A percentile compares a stretch with the other conserved stretches of the same genome.
phyloP scores from a whole-genome alignment of 2,113 vertebrate species.

The Pseudois nayaur region DNA sequence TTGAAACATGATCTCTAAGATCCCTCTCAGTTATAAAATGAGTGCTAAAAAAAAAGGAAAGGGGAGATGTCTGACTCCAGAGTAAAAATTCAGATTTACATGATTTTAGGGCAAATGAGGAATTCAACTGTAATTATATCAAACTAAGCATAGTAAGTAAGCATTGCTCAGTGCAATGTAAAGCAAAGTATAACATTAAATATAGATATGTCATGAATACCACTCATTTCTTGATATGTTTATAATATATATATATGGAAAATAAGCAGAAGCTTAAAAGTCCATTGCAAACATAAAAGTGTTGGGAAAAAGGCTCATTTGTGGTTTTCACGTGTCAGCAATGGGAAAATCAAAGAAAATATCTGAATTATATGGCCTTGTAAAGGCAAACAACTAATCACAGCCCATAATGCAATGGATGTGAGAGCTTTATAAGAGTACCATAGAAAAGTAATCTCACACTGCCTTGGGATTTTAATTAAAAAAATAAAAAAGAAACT shows the following conservation, averaged over 20 bases:
- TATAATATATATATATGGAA: background rate
- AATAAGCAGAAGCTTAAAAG: background rate
- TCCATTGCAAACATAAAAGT: background rate
- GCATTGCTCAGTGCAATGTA: background rate
- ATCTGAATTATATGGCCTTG: background rate
- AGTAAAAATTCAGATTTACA: background rate
- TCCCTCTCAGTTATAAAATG: background rate
- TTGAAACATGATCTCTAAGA: background rate
- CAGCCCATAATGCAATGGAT: background rate
- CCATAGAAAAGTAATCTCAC: background rate
- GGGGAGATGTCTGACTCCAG: background rate
- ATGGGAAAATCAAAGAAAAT: background rate
- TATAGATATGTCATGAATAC: background rate
- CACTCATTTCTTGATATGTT: background rate
- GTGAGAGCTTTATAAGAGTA: background rate
- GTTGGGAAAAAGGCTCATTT: background rate
- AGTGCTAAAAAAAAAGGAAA: background rate
- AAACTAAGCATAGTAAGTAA: background rate
- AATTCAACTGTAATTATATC: constrained; percentile 9
- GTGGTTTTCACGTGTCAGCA: background rate
- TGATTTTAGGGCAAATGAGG: background rate
- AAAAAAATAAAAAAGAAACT: background rate
- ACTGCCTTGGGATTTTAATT: background rate
- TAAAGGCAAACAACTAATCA: background rate
- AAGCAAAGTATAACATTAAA: background rate